Evolutionary conservation across 2,113 vertebrate genomes (phyloP).

Genomic region (Microcebus griseorufus): DNA sequence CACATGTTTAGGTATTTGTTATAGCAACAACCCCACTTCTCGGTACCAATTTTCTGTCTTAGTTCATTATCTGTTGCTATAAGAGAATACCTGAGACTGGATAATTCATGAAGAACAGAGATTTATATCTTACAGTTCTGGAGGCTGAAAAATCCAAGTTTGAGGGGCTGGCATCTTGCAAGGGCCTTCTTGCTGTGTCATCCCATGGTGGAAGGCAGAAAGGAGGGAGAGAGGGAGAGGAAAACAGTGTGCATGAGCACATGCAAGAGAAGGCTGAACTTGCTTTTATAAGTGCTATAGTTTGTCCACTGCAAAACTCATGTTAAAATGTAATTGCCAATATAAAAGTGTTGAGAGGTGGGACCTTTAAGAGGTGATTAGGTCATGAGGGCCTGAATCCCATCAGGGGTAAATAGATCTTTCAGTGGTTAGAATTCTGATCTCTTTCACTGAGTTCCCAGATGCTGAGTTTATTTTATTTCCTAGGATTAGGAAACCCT

Average conservation of each 20-base stretch:
- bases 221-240: neutral
- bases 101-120: neutral
- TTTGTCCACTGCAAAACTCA: neutral
- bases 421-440: neutral
- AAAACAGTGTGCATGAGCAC: neutral
- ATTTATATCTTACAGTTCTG: neutral
- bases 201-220: neutral
- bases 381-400: neutral
- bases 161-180: neutral
- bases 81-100: neutral
- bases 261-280: neutral
- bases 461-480: slow-evolving; percentile 13
- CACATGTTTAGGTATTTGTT: neutral
- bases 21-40: neutral
- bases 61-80: neutral
- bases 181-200: neutral
- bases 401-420: neutral
- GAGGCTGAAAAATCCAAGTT: neutral
- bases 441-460: neutral
- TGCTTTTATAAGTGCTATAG: neutral
- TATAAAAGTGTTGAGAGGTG: neutral
- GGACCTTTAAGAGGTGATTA: neutral
- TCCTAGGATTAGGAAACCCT: neutral
- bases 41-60: neutral
- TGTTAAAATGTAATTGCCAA: neutral